Conservation (phyloP, 2,113 vertebrate genomes). For the Thamnophis sirtalis region DNA sequence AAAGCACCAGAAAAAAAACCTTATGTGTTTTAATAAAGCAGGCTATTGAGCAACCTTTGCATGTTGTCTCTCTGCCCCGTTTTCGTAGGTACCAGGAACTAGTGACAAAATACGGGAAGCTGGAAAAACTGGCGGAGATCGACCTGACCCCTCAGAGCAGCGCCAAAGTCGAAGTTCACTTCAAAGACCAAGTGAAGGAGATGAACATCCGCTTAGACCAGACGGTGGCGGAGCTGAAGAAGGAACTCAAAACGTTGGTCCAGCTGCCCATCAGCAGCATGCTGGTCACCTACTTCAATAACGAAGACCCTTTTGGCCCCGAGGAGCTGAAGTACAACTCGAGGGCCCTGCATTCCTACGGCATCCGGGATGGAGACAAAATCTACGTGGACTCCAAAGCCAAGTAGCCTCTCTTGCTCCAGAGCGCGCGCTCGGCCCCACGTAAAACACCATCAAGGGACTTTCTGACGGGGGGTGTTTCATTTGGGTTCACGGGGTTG, state of each 20-base stretch:
- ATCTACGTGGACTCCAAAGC: constrained; percentile 87
- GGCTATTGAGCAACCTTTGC: neutral
- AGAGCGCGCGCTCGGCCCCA: constrained; percentile 26
- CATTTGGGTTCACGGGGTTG: constrained; percentile 46
- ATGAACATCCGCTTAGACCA: constrained; percentile 88
- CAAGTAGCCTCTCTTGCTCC: constrained; percentile 72
- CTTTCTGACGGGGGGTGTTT: constrained; percentile 58
- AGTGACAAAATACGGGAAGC: constrained; percentile 87
- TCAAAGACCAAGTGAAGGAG: constrained; percentile 81
- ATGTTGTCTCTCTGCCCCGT: neutral
- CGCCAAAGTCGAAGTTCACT: constrained; percentile 86
- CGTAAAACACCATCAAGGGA: constrained; percentile 53
- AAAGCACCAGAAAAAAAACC: neutral
- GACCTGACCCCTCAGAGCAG: constrained; percentile 87
- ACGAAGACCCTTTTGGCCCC: constrained; percentile 82
- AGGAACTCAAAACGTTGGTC: constrained; percentile 81
- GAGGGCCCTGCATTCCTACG: constrained; percentile 87
- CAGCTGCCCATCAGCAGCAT: constrained; percentile 84
- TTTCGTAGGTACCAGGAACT: constrained; percentile 84
- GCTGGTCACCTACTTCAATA: constrained; percentile 88
- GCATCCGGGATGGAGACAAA: constrained; percentile 92
- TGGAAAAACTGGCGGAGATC: constrained; percentile 91
- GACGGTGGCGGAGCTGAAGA: constrained; percentile 92
- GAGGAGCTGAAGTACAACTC: constrained; percentile 90
- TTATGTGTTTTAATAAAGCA: neutral